A percentile compares a stretch with the other conserved stretches of the same genome.
Conservation (phyloP, 2,113 vertebrate genomes). For the Spea multiplicata region DNA sequence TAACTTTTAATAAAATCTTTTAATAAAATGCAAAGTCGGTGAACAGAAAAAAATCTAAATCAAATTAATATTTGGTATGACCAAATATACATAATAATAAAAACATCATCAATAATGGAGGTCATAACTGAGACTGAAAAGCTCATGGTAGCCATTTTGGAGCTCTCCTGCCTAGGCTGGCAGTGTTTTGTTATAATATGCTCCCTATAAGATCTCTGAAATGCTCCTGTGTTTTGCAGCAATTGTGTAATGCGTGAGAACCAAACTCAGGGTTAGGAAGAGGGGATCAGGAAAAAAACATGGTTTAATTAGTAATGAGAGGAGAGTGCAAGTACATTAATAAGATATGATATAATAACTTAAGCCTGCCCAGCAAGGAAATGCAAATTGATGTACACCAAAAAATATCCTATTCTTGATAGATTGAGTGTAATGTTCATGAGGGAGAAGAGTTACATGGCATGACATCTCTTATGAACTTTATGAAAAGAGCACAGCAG, state of each 20-base stretch:
- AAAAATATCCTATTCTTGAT: slow-evolving; percentile 10
- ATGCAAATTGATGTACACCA: neutral
- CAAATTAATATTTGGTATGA: too few relatives aligned
- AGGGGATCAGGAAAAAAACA: slow-evolving; percentile 4
- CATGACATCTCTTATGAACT: too few relatives aligned
- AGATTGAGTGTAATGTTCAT: neutral
- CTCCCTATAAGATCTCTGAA: neutral
- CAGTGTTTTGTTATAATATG: too few relatives aligned
- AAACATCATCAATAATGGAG: too few relatives aligned
- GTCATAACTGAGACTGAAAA: too few relatives aligned
- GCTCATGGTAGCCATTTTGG: too few relatives aligned
- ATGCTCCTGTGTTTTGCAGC: neutral
- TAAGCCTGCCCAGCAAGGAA: fast-evolving
- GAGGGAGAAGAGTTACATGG: neutral
- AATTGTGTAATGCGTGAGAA: neutral
- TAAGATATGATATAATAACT: slow-evolving; percentile 31
- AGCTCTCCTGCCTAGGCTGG: too few relatives aligned
- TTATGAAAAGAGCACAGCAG: too few relatives aligned
- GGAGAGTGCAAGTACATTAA: slow-evolving; percentile 1
- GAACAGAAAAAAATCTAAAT: too few relatives aligned
- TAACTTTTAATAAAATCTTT: too few relatives aligned
- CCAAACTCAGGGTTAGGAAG: neutral
- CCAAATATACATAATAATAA: too few relatives aligned
- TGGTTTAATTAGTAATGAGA: slow-evolving; percentile 8
- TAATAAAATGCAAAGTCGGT: too few relatives aligned